Evolutionary conservation across 2,888 invertebrate genomes (phyloP).

Genomic region (Aelia acuminata): DNA sequence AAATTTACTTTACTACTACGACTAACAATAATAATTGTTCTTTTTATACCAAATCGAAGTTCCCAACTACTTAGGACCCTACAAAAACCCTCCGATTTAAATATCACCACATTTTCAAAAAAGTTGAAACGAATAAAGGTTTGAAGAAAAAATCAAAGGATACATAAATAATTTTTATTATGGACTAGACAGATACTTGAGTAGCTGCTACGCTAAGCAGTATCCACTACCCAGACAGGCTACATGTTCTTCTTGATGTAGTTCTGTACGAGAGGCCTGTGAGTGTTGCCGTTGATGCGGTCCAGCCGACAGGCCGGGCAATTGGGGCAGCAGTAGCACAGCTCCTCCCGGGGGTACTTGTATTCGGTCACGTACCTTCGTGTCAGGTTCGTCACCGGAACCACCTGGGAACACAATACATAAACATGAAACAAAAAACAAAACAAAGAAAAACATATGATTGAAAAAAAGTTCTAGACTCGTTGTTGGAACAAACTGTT

Average conservation of each 20-base stretch:
- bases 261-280: constrained; percentile 38
- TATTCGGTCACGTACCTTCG: constrained; percentile 38
- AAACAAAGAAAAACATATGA: too few species aligned
- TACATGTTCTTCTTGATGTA: constrained; percentile 32
- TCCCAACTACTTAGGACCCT: too few species aligned
- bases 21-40: too few species aligned
- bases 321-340: constrained; percentile 52
- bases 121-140: too few species aligned
- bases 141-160: background rate
- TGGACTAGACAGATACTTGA: too few species aligned
- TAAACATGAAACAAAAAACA: too few species aligned
- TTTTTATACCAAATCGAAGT: too few species aligned
- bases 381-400: constrained; percentile 52
- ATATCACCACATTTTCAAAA: too few species aligned
- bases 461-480: too few species aligned
- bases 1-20: too few species aligned
- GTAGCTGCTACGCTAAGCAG: background rate
- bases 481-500: too few species aligned
- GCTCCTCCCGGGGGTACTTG: background rate
- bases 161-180: constrained; percentile 30
- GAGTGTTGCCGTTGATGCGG: constrained; percentile 51
- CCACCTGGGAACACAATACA: constrained; percentile 14
- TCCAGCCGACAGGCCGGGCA: constrained; percentile 54
- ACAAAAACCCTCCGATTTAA: too few species aligned
- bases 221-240: background rate